phyloP scores from a whole-genome alignment of 2,888 invertebrate species.

The Stenotaenia linearis region DNA sequence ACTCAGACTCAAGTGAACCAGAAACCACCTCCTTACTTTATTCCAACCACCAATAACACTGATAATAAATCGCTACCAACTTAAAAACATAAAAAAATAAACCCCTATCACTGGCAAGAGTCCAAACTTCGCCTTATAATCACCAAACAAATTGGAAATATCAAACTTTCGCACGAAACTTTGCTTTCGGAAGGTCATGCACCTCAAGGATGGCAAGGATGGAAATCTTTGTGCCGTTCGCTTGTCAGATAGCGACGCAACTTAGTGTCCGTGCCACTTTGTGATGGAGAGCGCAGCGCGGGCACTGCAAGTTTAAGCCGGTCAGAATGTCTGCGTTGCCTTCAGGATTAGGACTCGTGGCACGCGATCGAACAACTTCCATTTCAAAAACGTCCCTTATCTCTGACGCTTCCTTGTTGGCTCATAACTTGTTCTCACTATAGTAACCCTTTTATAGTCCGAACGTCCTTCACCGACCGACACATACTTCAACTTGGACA shows the following conservation, averaged over 20 bases:
- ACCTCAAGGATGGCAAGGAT: background rate
- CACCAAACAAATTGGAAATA: background rate
- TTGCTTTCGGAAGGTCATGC: background rate
- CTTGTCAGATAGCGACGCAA: background rate
- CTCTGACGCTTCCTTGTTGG: background rate
- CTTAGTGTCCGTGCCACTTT: background rate
- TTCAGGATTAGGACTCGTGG: background rate
- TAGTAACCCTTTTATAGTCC: background rate
- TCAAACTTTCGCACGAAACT: background rate
- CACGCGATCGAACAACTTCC: background rate
- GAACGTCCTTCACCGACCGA: background rate
- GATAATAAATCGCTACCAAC: too few species aligned
- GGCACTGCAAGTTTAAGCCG: background rate
- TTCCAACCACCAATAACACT: background rate
- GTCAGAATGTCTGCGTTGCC: background rate
- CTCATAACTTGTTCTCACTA: conserved; percentile 9
- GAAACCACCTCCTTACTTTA: too few species aligned
- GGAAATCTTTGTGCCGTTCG: background rate
- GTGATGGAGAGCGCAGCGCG: background rate
- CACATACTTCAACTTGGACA: background rate
- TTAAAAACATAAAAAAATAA: too few species aligned
- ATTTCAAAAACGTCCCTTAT: background rate
- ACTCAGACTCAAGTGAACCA: too few species aligned
- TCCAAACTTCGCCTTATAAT: background rate
- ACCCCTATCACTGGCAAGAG: background rate